phyloP scores from a whole-genome alignment of 92 coral and sea anemone genomes.

The Virgularia gustaviana region DNA sequence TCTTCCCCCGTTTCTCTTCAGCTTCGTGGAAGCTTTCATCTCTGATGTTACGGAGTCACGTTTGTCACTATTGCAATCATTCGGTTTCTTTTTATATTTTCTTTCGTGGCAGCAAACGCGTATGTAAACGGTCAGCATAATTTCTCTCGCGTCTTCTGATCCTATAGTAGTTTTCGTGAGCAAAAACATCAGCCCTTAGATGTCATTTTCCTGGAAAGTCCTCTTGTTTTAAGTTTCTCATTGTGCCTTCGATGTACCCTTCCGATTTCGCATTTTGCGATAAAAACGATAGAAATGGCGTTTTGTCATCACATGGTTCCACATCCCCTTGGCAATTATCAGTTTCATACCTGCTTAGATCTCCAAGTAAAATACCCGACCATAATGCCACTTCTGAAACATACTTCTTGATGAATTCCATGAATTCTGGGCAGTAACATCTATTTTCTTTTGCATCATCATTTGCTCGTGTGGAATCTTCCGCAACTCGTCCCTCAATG shows the following conservation, averaged over 20 bases:
- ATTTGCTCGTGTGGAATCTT: neutral
- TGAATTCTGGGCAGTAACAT: neutral
- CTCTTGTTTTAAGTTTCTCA: conserved; percentile 39
- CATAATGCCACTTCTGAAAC: conserved; percentile 8
- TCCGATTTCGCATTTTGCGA: conserved; percentile 30
- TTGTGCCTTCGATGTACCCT: conserved; percentile 48
- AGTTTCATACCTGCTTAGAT: neutral
- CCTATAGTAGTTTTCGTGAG: conserved; percentile 15
- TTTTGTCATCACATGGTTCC: neutral
- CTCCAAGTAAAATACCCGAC: conserved; percentile 9
- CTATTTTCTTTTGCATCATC: neutral
- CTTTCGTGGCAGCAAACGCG: neutral
- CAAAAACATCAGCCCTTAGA: conserved; percentile 48
- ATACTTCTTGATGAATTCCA: conserved; percentile 1
- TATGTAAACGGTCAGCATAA: conserved; percentile 38
- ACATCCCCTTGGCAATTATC: neutral
- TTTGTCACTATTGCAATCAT: neutral
- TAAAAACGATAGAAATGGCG: conserved; percentile 1
- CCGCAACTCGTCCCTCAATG: conserved; percentile 6
- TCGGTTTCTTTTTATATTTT: conserved; percentile 11
- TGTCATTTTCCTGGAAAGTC: conserved; percentile 46
- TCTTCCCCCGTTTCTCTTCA: conserved; percentile 13
- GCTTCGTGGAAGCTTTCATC: conserved; percentile 7
- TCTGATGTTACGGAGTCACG: neutral
- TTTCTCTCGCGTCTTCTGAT: conserved; percentile 39